Base-by-base conservation (phyloP, 2,113 vertebrate genomes). In the Pygoscelis adeliae region DNA sequence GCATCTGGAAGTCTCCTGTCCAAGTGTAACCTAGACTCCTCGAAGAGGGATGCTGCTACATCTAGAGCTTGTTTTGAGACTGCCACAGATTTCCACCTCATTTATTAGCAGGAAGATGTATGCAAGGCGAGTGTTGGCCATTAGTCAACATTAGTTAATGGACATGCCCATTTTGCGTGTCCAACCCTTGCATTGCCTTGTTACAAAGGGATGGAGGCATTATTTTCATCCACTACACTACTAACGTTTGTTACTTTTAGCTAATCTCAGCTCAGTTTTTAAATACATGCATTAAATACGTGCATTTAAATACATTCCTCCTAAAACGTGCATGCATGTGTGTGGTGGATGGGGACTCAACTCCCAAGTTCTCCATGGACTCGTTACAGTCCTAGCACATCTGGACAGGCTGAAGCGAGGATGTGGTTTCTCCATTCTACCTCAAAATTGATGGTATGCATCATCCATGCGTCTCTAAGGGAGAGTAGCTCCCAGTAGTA, bases 291-390 rank as follows among this genome's bases (percentile, higher is more conserved):
- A 27, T 74, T 82, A 58, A 69, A 25, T 66, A 16, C 0, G 1
- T 58, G 12, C 13, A 19, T 82, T 61, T 78, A 61, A 83, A 47
- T 50, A 11, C 9, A 38, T 53, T 78, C 26, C 15, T 80, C 26
- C 26, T 76, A 20, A 71, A 78, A 55, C 0, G 0, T 22, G 11
- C 3, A 0, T 11, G 6, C 3, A 5, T 26, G 30, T 2, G 0
- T 1, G 2, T 71, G 42, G 38, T 69, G 74, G 72, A 21, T 46
- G 50, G 38, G 47, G 11, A 55, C 27, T 83, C n/a, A 12, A 23
- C 23, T 93, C 80, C 14, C 5, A 29, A 2, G 29, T 55, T 49
- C 67, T 95, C 15, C 1, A 5, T 40, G 52, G 46, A 23, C 29
- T 62, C 6, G 0, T 18, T 87, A 67, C 29, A 53, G n/a, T 71